Base-by-base conservation (phyloP, 2,888 invertebrate species). In the Eustalomyia histrio region DNA sequence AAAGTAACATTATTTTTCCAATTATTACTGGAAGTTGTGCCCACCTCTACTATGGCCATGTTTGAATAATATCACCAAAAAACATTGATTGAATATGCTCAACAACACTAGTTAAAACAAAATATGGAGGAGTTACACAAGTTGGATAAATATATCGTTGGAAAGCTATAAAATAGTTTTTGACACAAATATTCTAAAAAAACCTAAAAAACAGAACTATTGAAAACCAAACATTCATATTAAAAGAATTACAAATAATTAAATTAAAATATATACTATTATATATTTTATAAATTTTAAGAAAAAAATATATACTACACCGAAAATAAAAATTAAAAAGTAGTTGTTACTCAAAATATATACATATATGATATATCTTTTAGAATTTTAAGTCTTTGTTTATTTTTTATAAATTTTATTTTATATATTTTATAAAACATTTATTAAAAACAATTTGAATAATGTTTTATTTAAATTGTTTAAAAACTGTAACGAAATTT, bases 1-100 rank as follows among this genome's bases (percentile, higher is more conserved):
- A 95, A 95, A 90, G 94, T 97, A 85, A 97, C 97, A 84, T 94
- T 96, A 87, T 97, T 97, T 92, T 93, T 97, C 88, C 97, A 97
- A 92, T 94, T 97, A 93, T 92, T 95, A 88, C 92, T 97, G 90
- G 96, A 97, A 91, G 97, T 97, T 88, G 97, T 97, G 86, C 97
- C 97, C 86, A 97, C 97, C 80, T 94, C 96, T 85, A 94, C 94
- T 83, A 95, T 94, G 91, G 88, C 88, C 78, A 88, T 91, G 89
- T 91, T 90, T 84, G 91, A 91, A 84, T 91, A 85, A 68, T 52
- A 29, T 73, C 52, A 10, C 8, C 47, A 47, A 21, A 29, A 18
- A 68, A 61, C 17, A 14, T 17, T 16, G 14, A 68, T 71, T 14
- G 75, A 65, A 50, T 61, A 69, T 76, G 76, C 71, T 76, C 80